Evolutionary conservation across 1,140 invertebrate species (phyloP).

Genomic region (Grapholita molesta): DNA sequence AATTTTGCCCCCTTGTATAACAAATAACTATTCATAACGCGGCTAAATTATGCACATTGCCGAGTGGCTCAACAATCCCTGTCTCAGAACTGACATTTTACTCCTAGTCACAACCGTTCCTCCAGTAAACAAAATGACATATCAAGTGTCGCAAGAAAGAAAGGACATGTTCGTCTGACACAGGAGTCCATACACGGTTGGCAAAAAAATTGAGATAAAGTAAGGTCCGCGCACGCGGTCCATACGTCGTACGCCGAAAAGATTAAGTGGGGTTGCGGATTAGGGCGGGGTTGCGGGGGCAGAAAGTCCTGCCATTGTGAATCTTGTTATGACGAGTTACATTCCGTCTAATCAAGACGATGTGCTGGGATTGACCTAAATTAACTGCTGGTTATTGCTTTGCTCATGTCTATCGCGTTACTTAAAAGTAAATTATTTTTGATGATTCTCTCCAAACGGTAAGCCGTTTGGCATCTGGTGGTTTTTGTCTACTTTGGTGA

Average conservation of each 20-base stretch:
- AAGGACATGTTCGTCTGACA: conserved; percentile 11
- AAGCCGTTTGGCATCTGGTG: no score
- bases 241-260: conserved; percentile 19
- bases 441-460: neutral
- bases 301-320: neutral
- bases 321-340: neutral
- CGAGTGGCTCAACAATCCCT: no score
- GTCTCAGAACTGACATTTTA: no score
- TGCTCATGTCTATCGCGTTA: neutral
- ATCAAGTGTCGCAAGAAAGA: conserved; percentile 21
- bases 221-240: conserved; percentile 11
- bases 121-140: conserved; percentile 32
- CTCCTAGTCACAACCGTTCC: no score
- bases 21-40: no score
- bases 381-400: neutral
- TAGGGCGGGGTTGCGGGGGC: neutral
- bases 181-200: conserved; percentile 17
- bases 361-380: neutral
- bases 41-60: no score
- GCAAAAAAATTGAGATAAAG: conserved; percentile 13
- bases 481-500: no score
- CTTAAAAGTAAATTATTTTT: no score
- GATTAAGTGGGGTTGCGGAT: conserved; percentile 21
- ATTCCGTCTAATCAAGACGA: neutral
- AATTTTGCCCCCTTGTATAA: no score